Evolutionary conservation across 1,140 invertebrate genomes (phyloP).

Genomic region (Drosophila santomea): DNA sequence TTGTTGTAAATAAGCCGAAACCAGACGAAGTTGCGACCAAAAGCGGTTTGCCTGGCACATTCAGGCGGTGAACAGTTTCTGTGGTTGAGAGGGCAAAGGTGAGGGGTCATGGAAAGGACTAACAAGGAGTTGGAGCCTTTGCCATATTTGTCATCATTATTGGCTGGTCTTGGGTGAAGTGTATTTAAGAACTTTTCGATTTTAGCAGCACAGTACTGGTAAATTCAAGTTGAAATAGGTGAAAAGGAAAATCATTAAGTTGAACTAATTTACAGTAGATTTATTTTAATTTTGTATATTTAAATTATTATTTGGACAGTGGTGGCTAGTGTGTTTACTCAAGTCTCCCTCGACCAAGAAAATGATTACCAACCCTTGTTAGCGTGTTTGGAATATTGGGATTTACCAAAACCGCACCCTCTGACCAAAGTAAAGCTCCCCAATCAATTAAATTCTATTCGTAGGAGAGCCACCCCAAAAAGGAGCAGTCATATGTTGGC

Average conservation of each 20-base stretch:
- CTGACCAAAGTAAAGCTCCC: slow-evolving; percentile 2
- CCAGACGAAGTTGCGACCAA: slow-evolving; percentile 56
- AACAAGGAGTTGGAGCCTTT: neutral
- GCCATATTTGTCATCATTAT: slow-evolving; percentile 43
- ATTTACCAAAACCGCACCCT: slow-evolving; percentile 19
- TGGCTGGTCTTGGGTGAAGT: neutral
- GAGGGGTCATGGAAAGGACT: neutral
- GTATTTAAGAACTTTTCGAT: slow-evolving; percentile 13
- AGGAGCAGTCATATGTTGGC: slow-evolving; percentile 53
- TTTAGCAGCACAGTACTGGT: neutral
- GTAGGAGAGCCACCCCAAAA: slow-evolving; percentile 27
- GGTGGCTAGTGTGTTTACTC: too few species aligned
- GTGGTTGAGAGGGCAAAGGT: slow-evolving; percentile 23
- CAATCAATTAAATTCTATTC: slow-evolving; percentile 40
- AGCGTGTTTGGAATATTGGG: slow-evolving; percentile 6
- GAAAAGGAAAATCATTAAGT: neutral
- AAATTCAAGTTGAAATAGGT: neutral
- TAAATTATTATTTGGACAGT: too few species aligned
- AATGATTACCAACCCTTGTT: slow-evolving; percentile 22
- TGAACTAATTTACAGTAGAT: too few species aligned
- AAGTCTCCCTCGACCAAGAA: neutral
- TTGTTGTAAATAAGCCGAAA: slow-evolving; percentile 70
- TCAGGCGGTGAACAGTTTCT: slow-evolving; percentile 26
- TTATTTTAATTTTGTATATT: too few species aligned
- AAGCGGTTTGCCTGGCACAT: slow-evolving; percentile 53